These are phyloP conservation scores for Gobiocypris rarus DNA, from an alignment of 2,113 vertebrate species.

Conservation along the genomic window DNA sequence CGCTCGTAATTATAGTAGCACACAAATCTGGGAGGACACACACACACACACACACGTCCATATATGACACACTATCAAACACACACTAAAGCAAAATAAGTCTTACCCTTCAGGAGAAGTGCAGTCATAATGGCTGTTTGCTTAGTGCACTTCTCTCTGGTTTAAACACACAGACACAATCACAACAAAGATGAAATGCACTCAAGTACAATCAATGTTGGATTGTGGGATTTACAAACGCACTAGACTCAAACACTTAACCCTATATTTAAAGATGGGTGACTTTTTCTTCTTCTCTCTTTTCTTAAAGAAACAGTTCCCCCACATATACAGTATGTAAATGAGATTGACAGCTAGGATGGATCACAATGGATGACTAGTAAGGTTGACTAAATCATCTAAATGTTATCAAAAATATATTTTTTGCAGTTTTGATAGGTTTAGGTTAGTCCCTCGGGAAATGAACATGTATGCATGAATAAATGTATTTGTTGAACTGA, in stretches of 20 bases:
- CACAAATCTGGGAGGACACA: conserved; percentile 59
- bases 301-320: neutral
- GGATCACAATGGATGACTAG: neutral
- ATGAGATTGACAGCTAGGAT: neutral
- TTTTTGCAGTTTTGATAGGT: neutral
- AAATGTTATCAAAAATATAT: too few relatives aligned
- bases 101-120: neutral
- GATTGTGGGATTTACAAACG: neutral
- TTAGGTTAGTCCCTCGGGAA: neutral
- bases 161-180: neutral
- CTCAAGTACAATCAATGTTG: neutral
- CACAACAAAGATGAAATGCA: neutral
- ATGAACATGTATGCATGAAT: too few relatives aligned
- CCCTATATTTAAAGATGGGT: neutral
- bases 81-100: conserved; percentile 40
- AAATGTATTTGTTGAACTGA: neutral
- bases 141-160: conserved; percentile 4
- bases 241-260: neutral
- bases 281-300: neutral
- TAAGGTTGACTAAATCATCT: neutral
- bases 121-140: neutral
- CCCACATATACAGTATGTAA: neutral
- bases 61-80: conserved; percentile 58
- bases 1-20: conserved; percentile 76
- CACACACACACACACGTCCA: neutral